Conservation (phyloP, 2,888 invertebrate genomes). For the Neria commutata region DNA sequence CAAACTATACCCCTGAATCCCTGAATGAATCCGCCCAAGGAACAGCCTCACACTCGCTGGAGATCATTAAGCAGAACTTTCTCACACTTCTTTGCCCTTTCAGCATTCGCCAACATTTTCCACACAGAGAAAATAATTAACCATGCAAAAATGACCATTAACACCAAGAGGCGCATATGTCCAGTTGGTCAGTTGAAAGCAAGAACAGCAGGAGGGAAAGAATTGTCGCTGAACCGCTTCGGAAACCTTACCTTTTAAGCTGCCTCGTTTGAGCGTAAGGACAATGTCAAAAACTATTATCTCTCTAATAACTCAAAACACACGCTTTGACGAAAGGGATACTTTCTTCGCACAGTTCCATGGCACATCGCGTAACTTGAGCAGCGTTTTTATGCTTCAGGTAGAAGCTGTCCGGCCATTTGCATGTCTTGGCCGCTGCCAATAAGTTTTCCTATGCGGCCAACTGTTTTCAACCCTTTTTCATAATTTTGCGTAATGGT, state of each 20-base stretch:
- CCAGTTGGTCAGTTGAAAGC: neutral
- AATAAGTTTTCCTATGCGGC: conserved; percentile 22
- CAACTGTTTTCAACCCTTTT: conserved; percentile 48
- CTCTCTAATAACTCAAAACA: conserved; percentile 59
- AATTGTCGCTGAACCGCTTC: neutral
- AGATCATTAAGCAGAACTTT: conserved; percentile 44
- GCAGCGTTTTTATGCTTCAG: conserved; percentile 35
- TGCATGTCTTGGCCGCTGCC: neutral
- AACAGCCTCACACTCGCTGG: conserved; percentile 13
- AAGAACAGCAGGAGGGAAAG: neutral
- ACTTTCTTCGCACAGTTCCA: too few relatives aligned
- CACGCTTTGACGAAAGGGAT: conserved; percentile 48
- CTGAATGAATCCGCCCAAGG: conserved; percentile 25
- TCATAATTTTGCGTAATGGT: conserved; percentile 36
- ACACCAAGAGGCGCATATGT: conserved; percentile 34
- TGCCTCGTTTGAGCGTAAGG: conserved; percentile 34
- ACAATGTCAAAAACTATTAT: conserved; percentile 53
- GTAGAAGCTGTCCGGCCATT: conserved; percentile 43
- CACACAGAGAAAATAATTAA: too few relatives aligned
- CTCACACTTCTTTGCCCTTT: conserved; percentile 43
- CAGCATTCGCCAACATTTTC: conserved; percentile 27
- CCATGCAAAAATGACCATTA: conserved; percentile 59
- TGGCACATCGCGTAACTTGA: conserved; percentile 32
- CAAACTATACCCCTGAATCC: neutral
- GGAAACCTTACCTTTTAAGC: neutral